Evolutionary conservation across 2,888 invertebrate species (phyloP), one percentile per base, ranked within the genome.

Genomic region (Watsonalla binaria): DNA sequence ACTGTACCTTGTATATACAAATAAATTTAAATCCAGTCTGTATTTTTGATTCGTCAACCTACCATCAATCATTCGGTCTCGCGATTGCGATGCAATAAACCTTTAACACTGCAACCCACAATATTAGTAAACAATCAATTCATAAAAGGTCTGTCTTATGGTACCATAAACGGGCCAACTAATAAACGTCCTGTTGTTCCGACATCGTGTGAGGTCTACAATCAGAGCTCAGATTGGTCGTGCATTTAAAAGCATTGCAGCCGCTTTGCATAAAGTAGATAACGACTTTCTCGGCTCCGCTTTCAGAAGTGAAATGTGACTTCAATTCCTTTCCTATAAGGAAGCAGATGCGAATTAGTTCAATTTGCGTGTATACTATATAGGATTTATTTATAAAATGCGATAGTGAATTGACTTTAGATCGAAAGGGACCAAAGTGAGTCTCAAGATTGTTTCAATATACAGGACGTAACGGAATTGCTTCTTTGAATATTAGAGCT

Each of bases 181-280:
- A 42, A 42, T 42, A 42, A 42, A 42, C 42, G 42, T 8, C 42
- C 11, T 4, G 5, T 11, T 42, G 42, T 42, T 5, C 42, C 11
- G 42, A 42, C 39, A 6, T 52, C 68, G 71, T 75, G 78, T 78
- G 77, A 62, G 78, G 78, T 72, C 78, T 47, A 46, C 50, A 56
- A 57, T 63, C 51, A 58, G 65, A 66, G 68, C 56, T 72, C 69
- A 62, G 66, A 65, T 64, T 59, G 63, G 62, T 61, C 61, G 66
- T 74, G 76, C 68, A 69, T 72, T 69, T 64, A 63, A 67, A 66
- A 69, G 61, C 67, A 63, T 60, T 68, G 68, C 72, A 54, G 54
- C 56, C 60, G 61, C 66, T 80, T 80, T 79, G 74, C 78, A 80
- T 79, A 80, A 73, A 72, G 64, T 66, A 68, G 76, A 79, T 78